Percentiles rank a stretch among this genome's conserved stretches.
Evolutionary conservation across 1,140 invertebrate genomes (phyloP).

Genomic region (Linepithema humile): DNA sequence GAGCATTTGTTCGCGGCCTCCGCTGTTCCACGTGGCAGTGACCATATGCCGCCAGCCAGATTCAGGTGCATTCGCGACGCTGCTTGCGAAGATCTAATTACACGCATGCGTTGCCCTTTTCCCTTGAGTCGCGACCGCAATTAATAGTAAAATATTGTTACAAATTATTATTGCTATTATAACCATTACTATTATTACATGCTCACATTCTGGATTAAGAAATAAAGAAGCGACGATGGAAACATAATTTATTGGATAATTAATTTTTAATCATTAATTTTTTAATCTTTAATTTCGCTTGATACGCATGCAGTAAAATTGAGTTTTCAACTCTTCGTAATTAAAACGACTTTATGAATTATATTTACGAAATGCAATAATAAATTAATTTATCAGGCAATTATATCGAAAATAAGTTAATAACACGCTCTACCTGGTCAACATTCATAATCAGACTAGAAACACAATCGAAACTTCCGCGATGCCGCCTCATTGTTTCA

Average conservation of each 20-base stretch:
- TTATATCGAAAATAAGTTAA: constrained; percentile 22
- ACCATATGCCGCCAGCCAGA: constrained; percentile 8
- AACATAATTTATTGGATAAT: neutral
- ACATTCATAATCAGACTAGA: constrained; percentile 40
- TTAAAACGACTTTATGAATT: neutral
- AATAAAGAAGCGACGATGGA: too few relatives aligned
- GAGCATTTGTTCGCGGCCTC: neutral
- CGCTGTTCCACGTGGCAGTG: neutral
- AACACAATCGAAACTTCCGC: constrained; percentile 31
- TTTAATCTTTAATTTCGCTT: too few relatives aligned
- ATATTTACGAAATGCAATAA: neutral
- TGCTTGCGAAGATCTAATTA: constrained; percentile 22
- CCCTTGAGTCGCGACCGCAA: neutral
- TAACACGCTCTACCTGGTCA: neutral
- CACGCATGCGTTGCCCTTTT: neutral
- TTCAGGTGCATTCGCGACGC: constrained; percentile 44
- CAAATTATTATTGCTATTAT: neutral
- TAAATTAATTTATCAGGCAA: neutral
- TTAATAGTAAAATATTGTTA: neutral
- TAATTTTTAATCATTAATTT: neutral
- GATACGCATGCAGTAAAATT: neutral
- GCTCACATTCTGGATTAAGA: neutral
- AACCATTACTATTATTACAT: neutral
- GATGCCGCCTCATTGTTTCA: neutral
- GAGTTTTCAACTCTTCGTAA: neutral